phyloP scores from a whole-genome alignment of 2,113 vertebrate genomes.

The Prolemur simus region DNA sequence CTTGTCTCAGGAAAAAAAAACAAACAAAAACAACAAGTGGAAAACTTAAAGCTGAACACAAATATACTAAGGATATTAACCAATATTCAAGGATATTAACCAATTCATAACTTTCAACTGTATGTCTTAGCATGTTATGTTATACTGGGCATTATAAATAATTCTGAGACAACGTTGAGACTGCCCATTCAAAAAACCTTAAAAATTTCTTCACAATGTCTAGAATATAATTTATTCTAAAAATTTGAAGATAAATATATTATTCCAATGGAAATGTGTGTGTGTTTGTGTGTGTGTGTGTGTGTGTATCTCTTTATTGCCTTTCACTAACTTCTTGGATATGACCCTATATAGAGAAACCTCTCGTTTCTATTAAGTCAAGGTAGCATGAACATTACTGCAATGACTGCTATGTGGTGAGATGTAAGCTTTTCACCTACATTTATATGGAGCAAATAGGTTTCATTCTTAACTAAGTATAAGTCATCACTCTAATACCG shows the following conservation, averaged over 20 bases:
- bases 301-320: not conserved
- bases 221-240: not conserved
- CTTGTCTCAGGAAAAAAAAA: too few relatives aligned
- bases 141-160: conserved; percentile 4
- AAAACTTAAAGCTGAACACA: not conserved
- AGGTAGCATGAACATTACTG: not conserved
- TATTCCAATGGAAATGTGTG: not conserved
- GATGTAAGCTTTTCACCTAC: not conserved
- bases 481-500: not conserved
- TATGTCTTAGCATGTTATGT: not conserved
- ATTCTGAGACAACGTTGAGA: conserved; percentile 4
- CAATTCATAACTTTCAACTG: not conserved
- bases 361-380: not conserved
- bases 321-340: not conserved
- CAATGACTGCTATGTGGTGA: not conserved
- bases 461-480: not conserved
- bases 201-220: not conserved
- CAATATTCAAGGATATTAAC: not conserved
- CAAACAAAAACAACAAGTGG: not conserved
- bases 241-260: conserved; percentile 28
- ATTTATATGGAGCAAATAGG: not conserved
- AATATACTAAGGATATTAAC: not conserved
- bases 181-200: not conserved
- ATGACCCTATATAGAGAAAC: not conserved
- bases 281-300: not conserved